A percentile compares a stretch with the other conserved stretches of the same genome.
These are phyloP conservation scores for Gouania willdenowi DNA, from an alignment of 2,797 vertebrate species.

Conservation along the genomic window DNA sequence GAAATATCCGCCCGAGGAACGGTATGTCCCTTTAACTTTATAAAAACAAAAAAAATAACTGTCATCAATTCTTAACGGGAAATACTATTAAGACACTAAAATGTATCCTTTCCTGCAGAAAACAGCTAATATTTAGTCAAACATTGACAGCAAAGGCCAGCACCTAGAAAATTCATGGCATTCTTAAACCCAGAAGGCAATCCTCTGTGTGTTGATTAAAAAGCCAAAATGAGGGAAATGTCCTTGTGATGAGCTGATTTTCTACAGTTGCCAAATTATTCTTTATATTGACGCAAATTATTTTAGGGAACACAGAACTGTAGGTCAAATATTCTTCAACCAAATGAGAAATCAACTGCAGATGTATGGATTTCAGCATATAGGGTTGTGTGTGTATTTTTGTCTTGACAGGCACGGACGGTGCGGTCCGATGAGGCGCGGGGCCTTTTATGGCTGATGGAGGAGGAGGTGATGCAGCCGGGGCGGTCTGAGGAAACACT, in stretches of 20 bases:
- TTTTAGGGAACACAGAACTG: too few species aligned
- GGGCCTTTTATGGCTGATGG: conserved; percentile 96
- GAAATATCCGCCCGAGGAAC: too few species aligned
- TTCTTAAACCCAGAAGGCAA: conserved; percentile 7
- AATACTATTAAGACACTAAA: too few species aligned
- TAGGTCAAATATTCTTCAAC: too few species aligned
- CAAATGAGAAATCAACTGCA: neutral
- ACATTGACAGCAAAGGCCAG: neutral
- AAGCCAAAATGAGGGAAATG: conserved; percentile 9
- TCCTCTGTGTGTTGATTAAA: conserved; percentile 16
- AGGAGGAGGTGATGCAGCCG: conserved; percentile 89
- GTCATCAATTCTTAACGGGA: too few species aligned
- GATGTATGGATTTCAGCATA: neutral
- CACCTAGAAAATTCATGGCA: neutral
- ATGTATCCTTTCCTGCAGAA: too few species aligned
- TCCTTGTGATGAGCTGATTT: conserved; percentile 19
- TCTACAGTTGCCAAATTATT: neutral
- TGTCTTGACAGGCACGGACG: conserved; percentile 82
- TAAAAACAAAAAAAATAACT: too few species aligned
- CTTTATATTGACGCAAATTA: neutral
- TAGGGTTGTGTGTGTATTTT: neutral
- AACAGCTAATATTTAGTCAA: conserved; percentile 5
- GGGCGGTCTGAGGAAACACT: conserved; percentile 85
- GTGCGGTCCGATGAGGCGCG: conserved; percentile 86
- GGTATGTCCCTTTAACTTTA: conserved; percentile 31